Evolutionary conservation across 2,888 invertebrate species (phyloP), one percentile per base, ranked within the genome.

Genomic region (Drosophila atroscutellata): DNA sequence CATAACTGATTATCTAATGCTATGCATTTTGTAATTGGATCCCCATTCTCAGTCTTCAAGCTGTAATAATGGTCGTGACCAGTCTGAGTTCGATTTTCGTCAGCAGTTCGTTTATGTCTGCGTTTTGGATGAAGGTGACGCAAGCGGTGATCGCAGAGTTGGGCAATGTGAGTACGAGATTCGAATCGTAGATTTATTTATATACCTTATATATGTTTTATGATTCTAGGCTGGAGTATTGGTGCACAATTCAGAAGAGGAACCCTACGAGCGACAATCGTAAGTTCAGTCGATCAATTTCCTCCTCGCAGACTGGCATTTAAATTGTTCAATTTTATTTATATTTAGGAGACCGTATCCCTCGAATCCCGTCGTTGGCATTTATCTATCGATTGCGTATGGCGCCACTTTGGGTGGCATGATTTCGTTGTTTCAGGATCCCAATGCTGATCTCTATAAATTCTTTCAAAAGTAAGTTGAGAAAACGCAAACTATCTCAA

Each of bases 61-160:
- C 69, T 0, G 8, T 47, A 0, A 1, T 87, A 3, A 52, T 76
- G 58, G 0, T 77, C 0, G 0, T 50, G 0, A 37, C 62, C 0
- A 9, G 58, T 7, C 0, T 70, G 0, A 20, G 15, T 2, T 70
- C 82, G 3, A 20, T 76, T 15, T 0, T 82, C 0, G 7, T 65
- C 0, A 57, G 50, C 37, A 49, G 65, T 20, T 55, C 80, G 1
- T 34, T 81, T 4, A 59, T 65, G 6, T 20, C 71, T 0, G 85
- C 83, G 0, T 47, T 89, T 55, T 75, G 64, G 56, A 87, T 87
- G 88, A 89, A 85, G 39, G 20, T 89, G 2, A 52, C 83, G 1
- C 63, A 71, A 55, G 75, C 85, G 1, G 26, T 75, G 0, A 8
- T 86, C 13, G 2, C 9, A 0, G 80, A 80, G 52, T 76, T 71